Base-by-base conservation (phyloP, 2,888 invertebrate genomes). In the Tubulanus polymorphus region DNA sequence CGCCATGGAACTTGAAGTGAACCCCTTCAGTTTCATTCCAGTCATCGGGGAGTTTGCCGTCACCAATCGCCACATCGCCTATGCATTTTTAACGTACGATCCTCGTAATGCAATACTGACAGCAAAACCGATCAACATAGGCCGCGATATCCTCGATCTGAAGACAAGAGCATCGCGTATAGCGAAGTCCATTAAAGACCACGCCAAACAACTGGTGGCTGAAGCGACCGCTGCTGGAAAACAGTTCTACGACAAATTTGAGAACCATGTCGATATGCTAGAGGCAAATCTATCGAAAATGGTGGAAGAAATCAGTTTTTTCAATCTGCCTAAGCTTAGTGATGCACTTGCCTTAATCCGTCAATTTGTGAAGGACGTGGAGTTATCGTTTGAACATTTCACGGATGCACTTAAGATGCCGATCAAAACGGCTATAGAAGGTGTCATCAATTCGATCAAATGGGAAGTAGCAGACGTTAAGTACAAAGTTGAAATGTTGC, bases 11-110 rank as follows among this genome's bases (percentile, higher is more conserved):
- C 20, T 63, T 1, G 30, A 51, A 8, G 28, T 59, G 12, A 63
- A 60, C 41, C 59, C 59, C 15, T 62, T 64, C 48, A 20, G 32
- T 12, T 52, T 52, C 27, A 53, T 64, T 1, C 61, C 64, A 0
- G 52, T 64, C 10, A 41, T 65, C 1, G 49, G 51, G n/a, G 46
- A 62, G 29, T 54, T 56, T 50, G 18, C 55, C 2, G 49, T 63
- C 23, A 41, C 57, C 18, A 46, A 45, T 18, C 30, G 35, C 8
- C 37, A 35, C 30, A 54, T 25, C 28, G 23, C 55, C 0, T 58
- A 61, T 51, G 59, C 54, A 1, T 65, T 54, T 37, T 26, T 60
- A 8, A 56, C 54, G 6, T 54, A 55, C 12, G 59, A 65, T 35
- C 54, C n/a, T n/a, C 54, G 20, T 27, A 26, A 2, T 23, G 29